These are phyloP conservation scores for Dasysyrphus tricinctus DNA, from an alignment of 2,888 invertebrate genomes.

Conservation along the genomic window DNA sequence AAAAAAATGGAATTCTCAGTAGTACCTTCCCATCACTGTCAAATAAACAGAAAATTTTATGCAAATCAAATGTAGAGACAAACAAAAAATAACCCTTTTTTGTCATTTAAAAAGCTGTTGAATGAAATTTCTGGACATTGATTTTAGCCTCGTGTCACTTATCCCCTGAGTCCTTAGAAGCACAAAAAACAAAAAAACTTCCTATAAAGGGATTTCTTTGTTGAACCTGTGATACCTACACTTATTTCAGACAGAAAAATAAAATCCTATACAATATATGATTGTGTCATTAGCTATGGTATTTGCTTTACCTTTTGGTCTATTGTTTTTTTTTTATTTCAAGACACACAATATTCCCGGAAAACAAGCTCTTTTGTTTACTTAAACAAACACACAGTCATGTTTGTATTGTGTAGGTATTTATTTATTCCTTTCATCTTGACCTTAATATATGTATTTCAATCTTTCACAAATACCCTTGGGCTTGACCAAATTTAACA, in stretches of 20 bases:
- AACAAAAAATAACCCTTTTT: neutral
- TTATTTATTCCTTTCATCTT: neutral
- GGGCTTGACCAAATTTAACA: conserved; percentile 6
- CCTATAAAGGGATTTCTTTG: neutral
- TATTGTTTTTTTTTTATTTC: neutral
- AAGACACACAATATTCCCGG: neutral
- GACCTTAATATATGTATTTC: conserved; percentile 28
- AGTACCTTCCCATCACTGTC: neutral
- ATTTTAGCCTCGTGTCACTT: neutral
- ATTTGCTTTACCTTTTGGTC: neutral
- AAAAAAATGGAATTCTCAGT: neutral
- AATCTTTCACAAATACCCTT: neutral
- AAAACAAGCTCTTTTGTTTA: conserved; percentile 5
- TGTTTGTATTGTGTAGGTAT: neutral
- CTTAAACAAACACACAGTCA: too few species aligned
- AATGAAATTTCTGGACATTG: neutral
- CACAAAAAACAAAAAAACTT: neutral
- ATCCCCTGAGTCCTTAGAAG: neutral
- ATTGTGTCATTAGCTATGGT: conserved; percentile 7
- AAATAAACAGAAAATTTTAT: neutral
- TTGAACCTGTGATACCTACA: neutral
- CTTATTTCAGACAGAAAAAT: neutral
- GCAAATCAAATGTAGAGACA: neutral
- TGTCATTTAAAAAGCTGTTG: neutral
- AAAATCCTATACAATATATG: neutral